Base-by-base conservation (phyloP, 2,797 vertebrate species). In the Alcedo atthis region DNA sequence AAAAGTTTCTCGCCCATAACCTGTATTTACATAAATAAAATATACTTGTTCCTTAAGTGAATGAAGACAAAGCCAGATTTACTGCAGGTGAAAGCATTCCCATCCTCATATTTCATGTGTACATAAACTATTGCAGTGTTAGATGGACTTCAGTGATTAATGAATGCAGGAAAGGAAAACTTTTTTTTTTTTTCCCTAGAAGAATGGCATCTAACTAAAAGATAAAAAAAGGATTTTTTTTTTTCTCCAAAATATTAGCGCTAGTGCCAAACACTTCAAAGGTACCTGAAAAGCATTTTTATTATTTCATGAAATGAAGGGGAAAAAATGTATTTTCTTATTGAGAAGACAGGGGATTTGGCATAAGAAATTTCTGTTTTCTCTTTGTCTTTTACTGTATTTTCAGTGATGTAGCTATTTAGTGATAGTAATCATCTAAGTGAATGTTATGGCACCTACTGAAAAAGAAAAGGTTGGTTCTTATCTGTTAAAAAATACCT, bases 91-190 rank as follows among this genome's bases (percentile, higher is more conserved):
- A 64, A 90, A 37, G 40, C 76, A 57, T 63, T 86, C 81, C 25
- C 42, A 26, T 84, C 86, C 62, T 90, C 53, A n/a, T 85, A 57
- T 86, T 87, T 86, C 33, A 42, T 80, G 61, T 25, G 42, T 70
- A 77, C 16, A 49, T 3, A 1, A 90, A 64, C 35, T 85, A 66
- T 93, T 92, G 80, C 32, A 74, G 33, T 51, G 13, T 74, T 88
- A 62, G 49, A 40, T 86, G 48, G 20, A 85, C 55, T 87, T 82
- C 53, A 87, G 9, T 87, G 43, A 74, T 35, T 80, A 79, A 84
- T 77, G 54, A 91, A 88, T 84, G 88, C 54, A 77, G 46, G 46
- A 91, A 86, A 62, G 43, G 43, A 43, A 92, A 93, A 58, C 28
- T 51, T 8, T 33, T 0, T 88, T 88, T 87, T 91, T 14, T 40